Conservation (phyloP, 2,888 invertebrate species). For the Drosophila phalerata region DNA sequence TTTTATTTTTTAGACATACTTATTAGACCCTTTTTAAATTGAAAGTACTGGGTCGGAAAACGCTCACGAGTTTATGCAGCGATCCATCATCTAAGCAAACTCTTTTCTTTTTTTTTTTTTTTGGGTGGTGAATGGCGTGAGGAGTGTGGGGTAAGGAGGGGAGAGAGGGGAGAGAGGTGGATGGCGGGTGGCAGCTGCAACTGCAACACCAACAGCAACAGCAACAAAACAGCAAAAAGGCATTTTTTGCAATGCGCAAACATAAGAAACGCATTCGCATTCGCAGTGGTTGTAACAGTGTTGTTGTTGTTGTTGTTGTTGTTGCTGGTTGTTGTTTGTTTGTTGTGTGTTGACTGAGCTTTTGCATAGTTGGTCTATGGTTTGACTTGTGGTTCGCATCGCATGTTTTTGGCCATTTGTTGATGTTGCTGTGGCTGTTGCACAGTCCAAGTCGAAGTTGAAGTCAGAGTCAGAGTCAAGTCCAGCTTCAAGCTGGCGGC, state of each 20-base stretch:
- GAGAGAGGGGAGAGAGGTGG: background rate
- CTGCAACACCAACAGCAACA: constrained; percentile 54
- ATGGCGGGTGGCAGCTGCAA: constrained; percentile 66
- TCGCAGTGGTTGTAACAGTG: constrained; percentile 35
- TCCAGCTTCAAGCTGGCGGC: constrained; percentile 57
- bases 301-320: constrained; percentile 23
- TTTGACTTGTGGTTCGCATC: constrained; percentile 39
- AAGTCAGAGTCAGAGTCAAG: constrained; percentile 47
- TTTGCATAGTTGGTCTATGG: constrained; percentile 42
- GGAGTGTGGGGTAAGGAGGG: too few species aligned
- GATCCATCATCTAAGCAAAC: constrained; percentile 71
- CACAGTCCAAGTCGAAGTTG: constrained; percentile 10
- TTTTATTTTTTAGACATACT: too few species aligned
- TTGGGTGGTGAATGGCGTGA: constrained; percentile 8
- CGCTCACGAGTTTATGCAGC: constrained; percentile 70
- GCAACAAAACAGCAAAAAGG: constrained; percentile 54
- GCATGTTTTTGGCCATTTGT: constrained; percentile 77
- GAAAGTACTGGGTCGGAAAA: constrained; percentile 7
- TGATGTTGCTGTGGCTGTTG: constrained; percentile 24
- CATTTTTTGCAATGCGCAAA: constrained; percentile 68
- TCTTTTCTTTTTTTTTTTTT: constrained; percentile 7
- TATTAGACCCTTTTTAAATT: background rate
- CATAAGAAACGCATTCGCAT: constrained; percentile 78
- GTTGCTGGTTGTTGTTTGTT: constrained; percentile 37
- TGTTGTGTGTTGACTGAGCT: constrained; percentile 47